phyloP scores from a whole-genome alignment of 2,888 invertebrate species.

The Melinaea marsaeus region DNA sequence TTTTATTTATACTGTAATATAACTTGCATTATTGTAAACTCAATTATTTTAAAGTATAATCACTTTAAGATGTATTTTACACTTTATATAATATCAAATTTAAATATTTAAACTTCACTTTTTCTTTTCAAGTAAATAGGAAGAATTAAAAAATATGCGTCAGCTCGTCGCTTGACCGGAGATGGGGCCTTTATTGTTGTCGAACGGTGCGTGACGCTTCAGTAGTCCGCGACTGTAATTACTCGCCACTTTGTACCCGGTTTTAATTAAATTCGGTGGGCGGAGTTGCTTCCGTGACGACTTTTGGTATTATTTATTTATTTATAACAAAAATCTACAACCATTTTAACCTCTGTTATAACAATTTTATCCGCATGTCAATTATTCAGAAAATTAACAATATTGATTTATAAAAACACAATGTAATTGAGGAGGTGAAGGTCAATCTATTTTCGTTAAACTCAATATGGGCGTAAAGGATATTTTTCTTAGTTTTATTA shows the following conservation, averaged over 20 bases:
- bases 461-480: too few relatives aligned
- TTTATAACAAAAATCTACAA: neutral
- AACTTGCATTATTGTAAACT: too few relatives aligned
- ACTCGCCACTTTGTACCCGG: constrained; percentile 13
- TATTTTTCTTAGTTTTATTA: too few relatives aligned
- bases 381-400: neutral
- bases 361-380: neutral
- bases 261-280: constrained; percentile 29
- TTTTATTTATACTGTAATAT: too few relatives aligned
- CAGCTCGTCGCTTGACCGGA: neutral
- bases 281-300: constrained; percentile 21
- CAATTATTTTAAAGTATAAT: neutral
- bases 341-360: neutral
- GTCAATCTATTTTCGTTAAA: too few relatives aligned
- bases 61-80: neutral
- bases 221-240: constrained; percentile 3
- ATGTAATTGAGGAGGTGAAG: too few relatives aligned
- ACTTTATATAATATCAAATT: neutral
- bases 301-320: neutral
- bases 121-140: neutral
- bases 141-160: constrained; percentile 5
- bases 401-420: too few relatives aligned
- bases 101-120: neutral
- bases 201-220: constrained; percentile 13
- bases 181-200: constrained; percentile 17